Evolutionary conservation across 1,140 invertebrate species (phyloP).

Genomic region (Cotesia glomerata): DNA sequence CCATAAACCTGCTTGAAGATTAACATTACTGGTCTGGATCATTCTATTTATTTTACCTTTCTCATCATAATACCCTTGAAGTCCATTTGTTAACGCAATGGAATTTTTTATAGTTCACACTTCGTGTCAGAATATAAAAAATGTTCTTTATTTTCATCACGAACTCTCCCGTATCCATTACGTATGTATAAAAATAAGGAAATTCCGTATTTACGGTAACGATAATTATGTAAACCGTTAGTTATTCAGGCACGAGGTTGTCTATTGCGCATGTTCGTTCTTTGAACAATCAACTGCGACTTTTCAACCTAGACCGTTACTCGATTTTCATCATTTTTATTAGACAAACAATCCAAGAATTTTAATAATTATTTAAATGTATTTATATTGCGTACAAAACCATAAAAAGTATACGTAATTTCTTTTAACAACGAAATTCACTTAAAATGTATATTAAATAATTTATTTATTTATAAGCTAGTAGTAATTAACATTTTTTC

Average conservation of each 20-base stretch:
- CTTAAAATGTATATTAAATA: no score
- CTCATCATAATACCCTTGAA: neutral
- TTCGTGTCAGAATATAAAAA: neutral
- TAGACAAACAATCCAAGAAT: neutral
- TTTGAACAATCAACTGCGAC: neutral
- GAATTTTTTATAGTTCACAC: neutral
- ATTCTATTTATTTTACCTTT: neutral
- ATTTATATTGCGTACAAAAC: no score
- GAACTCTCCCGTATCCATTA: neutral
- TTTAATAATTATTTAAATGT: no score
- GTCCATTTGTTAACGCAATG: neutral
- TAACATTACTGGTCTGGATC: neutral
- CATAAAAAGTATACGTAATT: no score
- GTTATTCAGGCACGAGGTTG: neutral
- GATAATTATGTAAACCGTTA: conserved; percentile 3
- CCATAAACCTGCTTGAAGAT: neutral
- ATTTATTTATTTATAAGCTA: no score
- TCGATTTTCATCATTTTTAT: neutral
- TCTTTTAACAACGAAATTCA: no score
- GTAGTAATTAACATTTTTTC: no score
- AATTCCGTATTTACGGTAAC: neutral
- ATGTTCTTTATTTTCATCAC: neutral
- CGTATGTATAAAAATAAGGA: neutral
- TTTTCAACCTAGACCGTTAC: neutral
- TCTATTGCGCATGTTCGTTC: neutral